phyloP scores from a whole-genome alignment of 2,888 invertebrate genomes.

The Cephalotes varians region DNA sequence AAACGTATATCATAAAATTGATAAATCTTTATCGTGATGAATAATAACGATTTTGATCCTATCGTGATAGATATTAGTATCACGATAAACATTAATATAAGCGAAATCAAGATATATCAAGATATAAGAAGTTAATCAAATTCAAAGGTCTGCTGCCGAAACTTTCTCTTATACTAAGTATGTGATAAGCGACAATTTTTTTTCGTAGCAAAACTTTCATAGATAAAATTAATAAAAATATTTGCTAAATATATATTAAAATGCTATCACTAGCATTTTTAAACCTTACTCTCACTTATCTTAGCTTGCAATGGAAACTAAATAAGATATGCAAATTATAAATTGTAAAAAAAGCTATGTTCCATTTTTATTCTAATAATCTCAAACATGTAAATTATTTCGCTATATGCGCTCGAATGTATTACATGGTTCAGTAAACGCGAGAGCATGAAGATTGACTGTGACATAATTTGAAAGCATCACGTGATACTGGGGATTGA shows the following conservation, averaged over 20 bases:
- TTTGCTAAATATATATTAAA: background rate
- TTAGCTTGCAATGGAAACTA: background rate
- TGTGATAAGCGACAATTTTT: background rate
- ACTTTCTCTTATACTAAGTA: background rate
- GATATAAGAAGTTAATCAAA: constrained; percentile 13
- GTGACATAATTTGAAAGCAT: constrained; percentile 60
- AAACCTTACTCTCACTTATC: constrained; percentile 1
- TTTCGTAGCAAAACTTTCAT: background rate
- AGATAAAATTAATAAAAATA: constrained; percentile 16
- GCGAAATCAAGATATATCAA: background rate
- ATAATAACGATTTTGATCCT: background rate
- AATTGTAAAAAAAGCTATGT: background rate
- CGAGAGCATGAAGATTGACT: constrained; percentile 54
- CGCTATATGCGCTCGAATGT: background rate
- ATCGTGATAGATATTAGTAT: background rate
- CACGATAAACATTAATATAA: background rate
- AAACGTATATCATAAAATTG: background rate
- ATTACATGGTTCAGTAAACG: constrained; percentile 61
- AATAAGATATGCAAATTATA: constrained; percentile 2
- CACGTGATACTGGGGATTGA: constrained; percentile 69
- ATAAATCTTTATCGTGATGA: background rate
- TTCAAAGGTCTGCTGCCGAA: background rate
- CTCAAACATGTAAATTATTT: background rate
- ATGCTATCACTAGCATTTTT: background rate
- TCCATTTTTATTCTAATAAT: constrained; percentile 18